These are phyloP conservation scores for Torymus aiolomorphi DNA, from an alignment of 2,888 invertebrate genomes.

Conservation along the genomic window DNA sequence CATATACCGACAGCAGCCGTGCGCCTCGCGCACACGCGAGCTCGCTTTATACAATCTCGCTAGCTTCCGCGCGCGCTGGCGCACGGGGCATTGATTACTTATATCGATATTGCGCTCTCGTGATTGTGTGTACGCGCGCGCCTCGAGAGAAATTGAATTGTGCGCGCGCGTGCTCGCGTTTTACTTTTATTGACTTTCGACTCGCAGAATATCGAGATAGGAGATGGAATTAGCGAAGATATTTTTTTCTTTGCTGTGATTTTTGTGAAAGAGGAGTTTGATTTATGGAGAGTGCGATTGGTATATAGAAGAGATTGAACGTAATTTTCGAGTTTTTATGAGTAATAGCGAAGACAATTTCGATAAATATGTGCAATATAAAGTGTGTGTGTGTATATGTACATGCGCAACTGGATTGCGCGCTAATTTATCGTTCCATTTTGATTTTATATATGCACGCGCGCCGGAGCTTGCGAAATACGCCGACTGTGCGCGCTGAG, in stretches of 20 bases:
- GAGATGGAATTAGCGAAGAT: conserved; percentile 6
- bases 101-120: conserved; percentile 29
- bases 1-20: conserved; percentile 33
- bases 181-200: conserved; percentile 27
- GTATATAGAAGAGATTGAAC: background rate
- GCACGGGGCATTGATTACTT: conserved; percentile 36
- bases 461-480: background rate
- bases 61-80: background rate
- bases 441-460: conserved; percentile 8
- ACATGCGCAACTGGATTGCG: conserved; percentile 12
- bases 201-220: conserved; percentile 11
- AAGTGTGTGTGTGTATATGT: too few species aligned
- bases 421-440: conserved; percentile 15
- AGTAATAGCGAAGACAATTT: conserved; percentile 11
- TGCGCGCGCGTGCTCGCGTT: background rate
- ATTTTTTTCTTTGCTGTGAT: background rate
- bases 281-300: conserved; percentile 17
- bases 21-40: conserved; percentile 39
- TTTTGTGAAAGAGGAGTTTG: background rate
- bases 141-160: conserved; percentile 40
- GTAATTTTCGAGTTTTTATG: conserved; percentile 3
- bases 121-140: conserved; percentile 31
- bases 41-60: background rate
- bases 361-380: conserved; percentile 1
- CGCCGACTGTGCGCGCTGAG: too few species aligned